Conservation (phyloP, 2,113 vertebrate species). For the Turdus rufiventris region DNA sequence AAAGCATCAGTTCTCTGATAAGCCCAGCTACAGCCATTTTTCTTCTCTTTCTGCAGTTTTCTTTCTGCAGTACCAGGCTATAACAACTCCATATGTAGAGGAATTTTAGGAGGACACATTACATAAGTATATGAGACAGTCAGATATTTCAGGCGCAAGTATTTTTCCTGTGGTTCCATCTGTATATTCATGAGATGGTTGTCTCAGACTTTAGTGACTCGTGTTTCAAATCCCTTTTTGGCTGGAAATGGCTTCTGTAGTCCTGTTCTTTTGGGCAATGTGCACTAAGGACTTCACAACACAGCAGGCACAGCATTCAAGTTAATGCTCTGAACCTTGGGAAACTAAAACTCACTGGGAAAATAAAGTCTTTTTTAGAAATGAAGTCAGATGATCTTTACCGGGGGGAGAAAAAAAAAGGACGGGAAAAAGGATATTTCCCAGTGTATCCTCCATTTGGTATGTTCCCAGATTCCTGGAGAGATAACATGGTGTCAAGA, state of each 20-base stretch:
- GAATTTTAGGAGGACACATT: slow-evolving; percentile 22
- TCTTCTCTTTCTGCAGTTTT: background rate
- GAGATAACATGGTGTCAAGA: background rate
- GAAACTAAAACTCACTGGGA: background rate
- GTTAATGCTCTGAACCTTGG: slow-evolving; percentile 15
- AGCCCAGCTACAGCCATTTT: background rate
- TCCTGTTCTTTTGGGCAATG: background rate
- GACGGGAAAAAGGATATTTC: background rate
- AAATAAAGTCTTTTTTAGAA: slow-evolving; percentile 9
- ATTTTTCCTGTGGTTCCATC: slow-evolving; percentile 24
- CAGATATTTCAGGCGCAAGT: slow-evolving; percentile 6
- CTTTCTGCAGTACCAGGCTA: background rate
- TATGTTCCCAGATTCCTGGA: slow-evolving; percentile 34
- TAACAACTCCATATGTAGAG: background rate
- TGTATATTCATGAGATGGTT: slow-evolving; percentile 20
- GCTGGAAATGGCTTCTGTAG: slow-evolving; percentile 7
- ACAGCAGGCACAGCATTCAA: background rate
- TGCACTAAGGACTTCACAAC: background rate
- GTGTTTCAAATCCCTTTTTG: slow-evolving; percentile 20
- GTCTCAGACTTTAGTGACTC: background rate
- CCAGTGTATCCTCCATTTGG: slow-evolving; percentile 14
- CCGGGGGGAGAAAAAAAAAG: background rate
- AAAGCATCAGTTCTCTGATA: background rate
- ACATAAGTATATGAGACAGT: slow-evolving; percentile 26
- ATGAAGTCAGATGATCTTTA: background rate